Percentiles rank a stretch among this genome's conserved stretches.
Conservation (phyloP, 1,140 invertebrate species). For the Musca vetustissima region DNA sequence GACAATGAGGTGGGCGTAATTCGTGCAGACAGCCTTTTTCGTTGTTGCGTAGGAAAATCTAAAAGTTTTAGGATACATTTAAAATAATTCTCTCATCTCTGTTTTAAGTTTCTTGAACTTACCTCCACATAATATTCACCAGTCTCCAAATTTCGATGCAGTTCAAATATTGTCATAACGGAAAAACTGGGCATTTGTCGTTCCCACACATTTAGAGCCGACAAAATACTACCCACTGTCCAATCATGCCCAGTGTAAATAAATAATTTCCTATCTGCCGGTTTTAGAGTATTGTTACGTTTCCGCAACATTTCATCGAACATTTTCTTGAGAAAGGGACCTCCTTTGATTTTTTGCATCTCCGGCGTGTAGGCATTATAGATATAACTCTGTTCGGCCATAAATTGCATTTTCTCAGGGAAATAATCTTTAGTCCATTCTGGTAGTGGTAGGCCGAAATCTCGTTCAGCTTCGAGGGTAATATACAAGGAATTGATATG, state of each 20-base stretch:
- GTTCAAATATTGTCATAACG: constrained; percentile 70
- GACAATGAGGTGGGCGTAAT: constrained; percentile 65
- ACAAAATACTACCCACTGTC: constrained; percentile 69
- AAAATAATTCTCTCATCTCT: not conserved
- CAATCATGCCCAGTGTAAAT: constrained; percentile 76
- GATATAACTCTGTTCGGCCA: constrained; percentile 62
- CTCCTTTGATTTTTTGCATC: constrained; percentile 65
- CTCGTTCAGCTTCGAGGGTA: constrained; percentile 65
- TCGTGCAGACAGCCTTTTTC: constrained; percentile 57
- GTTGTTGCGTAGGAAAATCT: constrained; percentile 64
- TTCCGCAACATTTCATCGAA: constrained; percentile 63
- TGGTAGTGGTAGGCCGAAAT: constrained; percentile 63
- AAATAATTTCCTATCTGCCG: constrained; percentile 63
- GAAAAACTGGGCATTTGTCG: constrained; percentile 69
- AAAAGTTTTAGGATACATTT: not conserved
- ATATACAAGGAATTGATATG: constrained; percentile 67
- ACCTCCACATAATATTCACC: constrained; percentile 60
- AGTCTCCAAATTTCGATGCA: constrained; percentile 61
- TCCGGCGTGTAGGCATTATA: constrained; percentile 65
- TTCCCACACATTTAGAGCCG: constrained; percentile 71
- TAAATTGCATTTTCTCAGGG: constrained; percentile 61
- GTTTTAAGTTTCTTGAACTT: not conserved
- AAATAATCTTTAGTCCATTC: constrained; percentile 66
- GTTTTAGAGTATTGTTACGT: constrained; percentile 56
- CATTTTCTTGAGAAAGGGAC: constrained; percentile 66